Evolutionary conservation across 2,888 invertebrate species (phyloP).

Genomic region (Synanthedon tipuliformis): DNA sequence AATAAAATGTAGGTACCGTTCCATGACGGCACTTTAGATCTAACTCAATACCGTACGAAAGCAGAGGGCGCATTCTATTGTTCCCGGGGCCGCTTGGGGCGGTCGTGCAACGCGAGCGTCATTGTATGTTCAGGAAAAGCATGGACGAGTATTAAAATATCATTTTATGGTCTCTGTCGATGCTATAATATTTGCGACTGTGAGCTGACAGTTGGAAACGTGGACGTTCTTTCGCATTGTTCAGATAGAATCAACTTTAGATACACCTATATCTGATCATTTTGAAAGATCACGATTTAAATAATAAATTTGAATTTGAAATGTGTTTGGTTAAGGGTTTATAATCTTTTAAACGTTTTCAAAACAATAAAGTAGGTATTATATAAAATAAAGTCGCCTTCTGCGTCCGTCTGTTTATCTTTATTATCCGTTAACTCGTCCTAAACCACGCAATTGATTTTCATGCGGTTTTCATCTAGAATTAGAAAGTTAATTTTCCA

Average conservation of each 20-base stretch:
- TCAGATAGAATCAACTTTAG: neutral
- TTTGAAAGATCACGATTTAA: too few relatives aligned
- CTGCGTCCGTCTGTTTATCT: too few relatives aligned
- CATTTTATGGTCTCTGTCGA: constrained; percentile 23
- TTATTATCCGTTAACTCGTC: too few relatives aligned
- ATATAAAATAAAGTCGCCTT: too few relatives aligned
- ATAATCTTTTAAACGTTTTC: too few relatives aligned
- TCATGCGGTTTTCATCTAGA: too few relatives aligned
- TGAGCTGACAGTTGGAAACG: constrained; percentile 6
- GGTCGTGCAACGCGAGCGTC: constrained; percentile 35
- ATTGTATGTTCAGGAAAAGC: constrained; percentile 45
- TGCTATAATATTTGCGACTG: constrained; percentile 13
- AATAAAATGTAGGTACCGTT: constrained; percentile 16
- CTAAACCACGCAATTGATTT: too few relatives aligned
- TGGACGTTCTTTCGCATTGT: neutral
- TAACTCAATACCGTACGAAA: constrained; percentile 27
- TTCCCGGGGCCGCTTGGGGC: constrained; percentile 27
- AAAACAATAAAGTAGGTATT: too few relatives aligned
- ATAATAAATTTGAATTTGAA: too few relatives aligned
- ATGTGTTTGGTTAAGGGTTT: too few relatives aligned
- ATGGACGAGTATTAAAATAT: constrained; percentile 25
- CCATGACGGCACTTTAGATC: constrained; percentile 14
- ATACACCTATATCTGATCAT: too few relatives aligned
- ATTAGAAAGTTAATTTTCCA: too few relatives aligned
- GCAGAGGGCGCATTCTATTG: constrained; percentile 35